Evolutionary conservation across 1,140 invertebrate genomes (phyloP).

Genomic region (Bombus fervidus): DNA sequence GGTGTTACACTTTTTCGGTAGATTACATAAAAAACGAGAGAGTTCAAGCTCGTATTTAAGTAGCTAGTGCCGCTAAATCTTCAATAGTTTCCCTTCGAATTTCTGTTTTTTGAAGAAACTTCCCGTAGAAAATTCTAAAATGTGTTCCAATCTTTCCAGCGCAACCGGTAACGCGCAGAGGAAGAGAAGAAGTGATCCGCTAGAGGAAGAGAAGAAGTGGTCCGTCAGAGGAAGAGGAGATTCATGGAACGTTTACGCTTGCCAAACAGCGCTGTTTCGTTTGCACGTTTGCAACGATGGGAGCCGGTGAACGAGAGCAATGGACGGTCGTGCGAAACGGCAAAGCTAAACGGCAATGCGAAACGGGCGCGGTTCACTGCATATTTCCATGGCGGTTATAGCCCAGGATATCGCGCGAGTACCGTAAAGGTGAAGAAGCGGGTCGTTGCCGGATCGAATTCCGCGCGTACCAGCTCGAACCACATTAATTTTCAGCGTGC

Average conservation of each 20-base stretch:
- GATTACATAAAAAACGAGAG: slow-evolving; percentile 2
- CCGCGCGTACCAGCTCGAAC: slow-evolving; percentile 40
- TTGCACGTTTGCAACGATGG: slow-evolving; percentile 12
- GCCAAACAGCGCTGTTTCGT: background rate
- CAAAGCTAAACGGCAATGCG: slow-evolving; percentile 3
- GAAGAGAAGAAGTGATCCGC: background rate
- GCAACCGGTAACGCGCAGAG: background rate
- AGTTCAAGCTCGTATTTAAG: slow-evolving; percentile 17
- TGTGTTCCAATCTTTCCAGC: background rate
- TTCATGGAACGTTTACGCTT: slow-evolving; percentile 4
- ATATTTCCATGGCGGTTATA: slow-evolving; percentile 49
- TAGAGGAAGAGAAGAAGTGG: background rate
- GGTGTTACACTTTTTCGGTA: slow-evolving; percentile 18
- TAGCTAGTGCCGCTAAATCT: background rate
- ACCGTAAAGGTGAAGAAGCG: slow-evolving; percentile 63
- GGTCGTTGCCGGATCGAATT: slow-evolving; percentile 57
- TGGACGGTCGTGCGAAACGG: background rate
- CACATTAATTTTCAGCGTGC: slow-evolving; percentile 55
- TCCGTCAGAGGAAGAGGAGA: background rate
- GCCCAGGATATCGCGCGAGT: slow-evolving; percentile 42
- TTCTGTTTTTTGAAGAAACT: background rate
- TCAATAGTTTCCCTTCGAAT: background rate
- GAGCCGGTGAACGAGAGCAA: background rate
- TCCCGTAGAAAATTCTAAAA: background rate
- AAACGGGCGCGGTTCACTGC: slow-evolving; percentile 46